phyloP scores from a whole-genome alignment of 2,113 vertebrate species.

The Heliornis fulica region DNA sequence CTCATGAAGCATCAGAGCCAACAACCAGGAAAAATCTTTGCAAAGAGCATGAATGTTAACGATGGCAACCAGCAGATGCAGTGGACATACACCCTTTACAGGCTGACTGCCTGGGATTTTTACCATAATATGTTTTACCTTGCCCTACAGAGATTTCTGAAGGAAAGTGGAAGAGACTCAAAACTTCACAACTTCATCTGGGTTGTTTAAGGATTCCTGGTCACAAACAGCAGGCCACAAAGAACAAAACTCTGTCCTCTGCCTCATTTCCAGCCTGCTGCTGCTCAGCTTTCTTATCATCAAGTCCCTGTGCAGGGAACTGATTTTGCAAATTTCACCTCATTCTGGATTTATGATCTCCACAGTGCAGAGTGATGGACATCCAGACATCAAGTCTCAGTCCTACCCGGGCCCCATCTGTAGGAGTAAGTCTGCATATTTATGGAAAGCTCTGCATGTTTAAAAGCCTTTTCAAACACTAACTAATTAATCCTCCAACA shows the following conservation, averaged over 20 bases:
- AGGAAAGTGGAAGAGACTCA: neutral
- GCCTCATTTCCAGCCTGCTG: neutral
- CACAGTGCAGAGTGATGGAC: neutral
- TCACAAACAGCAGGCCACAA: neutral
- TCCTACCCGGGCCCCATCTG: neutral
- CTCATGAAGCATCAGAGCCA: neutral
- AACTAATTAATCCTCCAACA: conserved; percentile 32
- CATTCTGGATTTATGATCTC: neutral
- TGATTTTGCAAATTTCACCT: neutral
- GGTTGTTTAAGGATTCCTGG: neutral
- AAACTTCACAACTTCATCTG: neutral
- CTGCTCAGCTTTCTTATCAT: neutral
- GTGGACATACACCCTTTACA: neutral
- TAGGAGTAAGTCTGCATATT: neutral
- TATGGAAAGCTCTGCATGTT: conserved; percentile 21
- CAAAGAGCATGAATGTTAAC: neutral
- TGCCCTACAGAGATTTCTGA: neutral
- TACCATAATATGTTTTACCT: neutral
- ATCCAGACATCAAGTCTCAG: neutral
- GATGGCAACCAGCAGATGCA: neutral
- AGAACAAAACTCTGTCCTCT: neutral
- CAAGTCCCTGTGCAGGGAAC: neutral
- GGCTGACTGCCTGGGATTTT: neutral
- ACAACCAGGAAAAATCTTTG: neutral
- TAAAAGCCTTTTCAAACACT: conserved; percentile 36